Conservation (phyloP, 2,797 vertebrate genomes). For the Poeciliopsis paucimaculata region DNA sequence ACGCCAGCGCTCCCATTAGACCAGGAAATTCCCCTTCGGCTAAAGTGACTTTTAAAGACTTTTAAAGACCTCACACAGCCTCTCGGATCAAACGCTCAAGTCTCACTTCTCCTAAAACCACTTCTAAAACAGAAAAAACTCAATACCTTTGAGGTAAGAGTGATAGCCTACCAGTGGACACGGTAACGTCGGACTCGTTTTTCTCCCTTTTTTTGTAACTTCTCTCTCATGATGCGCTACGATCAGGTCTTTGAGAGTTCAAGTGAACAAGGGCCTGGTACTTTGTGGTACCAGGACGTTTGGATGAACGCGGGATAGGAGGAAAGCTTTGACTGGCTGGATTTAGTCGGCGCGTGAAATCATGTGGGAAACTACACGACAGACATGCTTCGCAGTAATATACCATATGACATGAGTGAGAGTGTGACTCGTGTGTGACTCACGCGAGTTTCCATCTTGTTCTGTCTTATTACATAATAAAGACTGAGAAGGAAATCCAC, state of each 20-base stretch:
- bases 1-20: neutral
- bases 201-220: constrained; percentile 7
- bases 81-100: constrained; percentile 24
- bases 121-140: constrained; percentile 7
- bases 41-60: constrained; percentile 20
- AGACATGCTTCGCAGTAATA: constrained; percentile 41
- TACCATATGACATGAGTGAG: constrained; percentile 39
- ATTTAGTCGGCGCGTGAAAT: constrained; percentile 55
- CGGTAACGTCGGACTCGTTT: constrained; percentile 37
- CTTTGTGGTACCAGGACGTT: constrained; percentile 53
- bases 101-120: constrained; percentile 19
- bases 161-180: constrained; percentile 21
- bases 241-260: constrained; percentile 47
- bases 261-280: too few species aligned
- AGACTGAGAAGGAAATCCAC: too few species aligned
- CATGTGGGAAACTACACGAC: constrained; percentile 31
- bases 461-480: too few species aligned
- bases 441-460: constrained; percentile 9
- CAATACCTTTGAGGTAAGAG: constrained; percentile 42
- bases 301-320: constrained; percentile 33
- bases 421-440: neutral
- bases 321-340: constrained; percentile 54
- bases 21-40: constrained; percentile 23
- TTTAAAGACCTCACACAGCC: constrained; percentile 16
- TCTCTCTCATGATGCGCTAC: constrained; percentile 48